Evolutionary conservation across 2,113 vertebrate species (phyloP), one percentile per base, ranked within the genome.

Genomic region (Arizona elegans): DNA sequence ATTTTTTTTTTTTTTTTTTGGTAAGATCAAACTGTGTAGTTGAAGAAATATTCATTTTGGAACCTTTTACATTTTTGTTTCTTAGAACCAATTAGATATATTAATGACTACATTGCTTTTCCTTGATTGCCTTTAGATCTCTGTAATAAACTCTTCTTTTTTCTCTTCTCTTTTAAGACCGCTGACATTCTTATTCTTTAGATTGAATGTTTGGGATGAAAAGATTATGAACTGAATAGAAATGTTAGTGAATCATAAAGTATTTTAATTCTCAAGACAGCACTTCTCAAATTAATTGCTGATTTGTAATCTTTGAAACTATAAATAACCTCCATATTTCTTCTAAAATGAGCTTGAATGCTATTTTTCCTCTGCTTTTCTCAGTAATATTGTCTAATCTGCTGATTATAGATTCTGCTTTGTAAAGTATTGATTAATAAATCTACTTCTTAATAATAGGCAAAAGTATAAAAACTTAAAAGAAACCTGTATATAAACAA

Each of bases 81-180:
- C 93, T 95, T 58, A 1, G 91, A 96, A 92, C 95, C 89, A 92
- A 56, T 97, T 97, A 96, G 95, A 87, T 43, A 92, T 95, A 94
- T 11, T 91, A 95, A 7, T 38, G 33, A 58, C 91, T 93, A 93
- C 75, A 24, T 12, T 1, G 24, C 26, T 21, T 89, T 92, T 90
- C 91, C 86, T 91, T 95, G 93, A 88, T 94, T 96, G 95, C 90
- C 59, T 90, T 92, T 38, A 96, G 94, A 95, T 89, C 59, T 94
- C 86, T 85, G n/a, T 94, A 86, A 94, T 47, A 59, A 93, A 94
- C 91, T 87, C 95, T 92, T 96, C 92, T 93, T 75, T 33, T 1
- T 15, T 91, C 54, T 92, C 26, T 29, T 91, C 94, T 93, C n/a
- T 85, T 89, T 65, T 10, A 33, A 65, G 33, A 58, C 89, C 92